Conservation (phyloP, 1,140 invertebrate species). For the Zeugodacus cucurbitae region DNA sequence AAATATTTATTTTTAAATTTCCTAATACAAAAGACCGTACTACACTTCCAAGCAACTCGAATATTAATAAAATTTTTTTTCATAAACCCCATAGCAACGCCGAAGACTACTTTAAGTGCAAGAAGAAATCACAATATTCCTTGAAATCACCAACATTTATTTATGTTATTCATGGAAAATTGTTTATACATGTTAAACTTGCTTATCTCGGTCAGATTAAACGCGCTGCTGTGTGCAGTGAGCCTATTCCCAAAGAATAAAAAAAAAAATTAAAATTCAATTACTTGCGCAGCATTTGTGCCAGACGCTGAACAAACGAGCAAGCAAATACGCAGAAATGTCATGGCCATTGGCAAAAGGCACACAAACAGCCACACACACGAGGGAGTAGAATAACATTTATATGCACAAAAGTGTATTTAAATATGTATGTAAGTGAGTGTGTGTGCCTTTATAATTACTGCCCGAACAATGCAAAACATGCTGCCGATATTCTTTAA, state of each 20-base stretch:
- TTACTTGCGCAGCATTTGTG: background rate
- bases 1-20: too few species aligned
- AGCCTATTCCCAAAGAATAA: background rate
- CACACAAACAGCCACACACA: background rate
- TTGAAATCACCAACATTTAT: too few species aligned
- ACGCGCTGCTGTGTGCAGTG: background rate
- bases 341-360: slow-evolving; percentile 4
- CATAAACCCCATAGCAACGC: too few species aligned
- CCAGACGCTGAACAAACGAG: background rate
- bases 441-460: background rate
- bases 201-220: background rate
- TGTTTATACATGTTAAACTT: background rate
- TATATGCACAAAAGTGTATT: background rate
- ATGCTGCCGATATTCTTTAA: background rate
- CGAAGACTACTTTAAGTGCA: too few species aligned
- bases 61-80: too few species aligned
- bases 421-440: background rate
- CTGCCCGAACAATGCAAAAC: background rate
- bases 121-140: too few species aligned
- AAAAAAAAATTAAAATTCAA: slow-evolving; percentile 5
- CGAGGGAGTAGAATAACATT: background rate
- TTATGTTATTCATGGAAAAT: too few species aligned
- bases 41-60: too few species aligned
- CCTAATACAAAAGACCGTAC: too few species aligned
- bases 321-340: background rate